phyloP scores from a whole-genome alignment of 2,113 vertebrate genomes.

The Solea senegalensis region DNA sequence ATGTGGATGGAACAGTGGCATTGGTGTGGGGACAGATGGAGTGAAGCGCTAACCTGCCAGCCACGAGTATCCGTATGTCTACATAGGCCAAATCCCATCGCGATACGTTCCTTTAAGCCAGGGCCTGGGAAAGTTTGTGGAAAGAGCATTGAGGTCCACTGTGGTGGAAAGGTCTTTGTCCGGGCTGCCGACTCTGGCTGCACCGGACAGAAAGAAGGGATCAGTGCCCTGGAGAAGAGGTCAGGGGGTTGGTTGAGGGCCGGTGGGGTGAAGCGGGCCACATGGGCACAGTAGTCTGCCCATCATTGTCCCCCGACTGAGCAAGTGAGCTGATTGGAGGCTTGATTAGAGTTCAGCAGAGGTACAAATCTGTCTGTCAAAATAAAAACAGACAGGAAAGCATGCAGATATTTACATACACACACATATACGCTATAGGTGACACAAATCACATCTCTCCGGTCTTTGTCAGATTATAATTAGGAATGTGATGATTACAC shows the following conservation, averaged over 20 bases:
- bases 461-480: slow-evolving; percentile 19
- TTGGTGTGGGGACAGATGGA: slow-evolving; percentile 28
- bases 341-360: slow-evolving; percentile 52
- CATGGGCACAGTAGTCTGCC: slow-evolving; percentile 50
- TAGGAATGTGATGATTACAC: slow-evolving; percentile 27
- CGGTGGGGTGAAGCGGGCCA: slow-evolving; percentile 37
- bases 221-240: slow-evolving; percentile 58
- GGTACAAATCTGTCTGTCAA: slow-evolving; percentile 49
- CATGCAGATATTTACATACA: slow-evolving; percentile 26
- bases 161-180: slow-evolving; percentile 80
- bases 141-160: slow-evolving; percentile 77
- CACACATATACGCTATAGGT: slow-evolving; percentile 23
- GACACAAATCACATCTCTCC: slow-evolving; percentile 1
- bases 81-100: slow-evolving; percentile 75
- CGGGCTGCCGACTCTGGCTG: slow-evolving; percentile 69
- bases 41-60: slow-evolving; percentile 46
- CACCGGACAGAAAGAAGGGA: slow-evolving; percentile 61
- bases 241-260: slow-evolving; percentile 52
- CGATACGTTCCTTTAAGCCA: slow-evolving; percentile 74
- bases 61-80: slow-evolving; percentile 69
- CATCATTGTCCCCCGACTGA: slow-evolving; percentile 59
- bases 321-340: slow-evolving; percentile 52
- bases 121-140: slow-evolving; percentile 83
- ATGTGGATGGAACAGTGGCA: slow-evolving; percentile 12
- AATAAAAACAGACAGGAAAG: slow-evolving; percentile 23